Evolutionary conservation across 2,888 invertebrate species (phyloP).

Genomic region (Drosophila pegasa): DNA sequence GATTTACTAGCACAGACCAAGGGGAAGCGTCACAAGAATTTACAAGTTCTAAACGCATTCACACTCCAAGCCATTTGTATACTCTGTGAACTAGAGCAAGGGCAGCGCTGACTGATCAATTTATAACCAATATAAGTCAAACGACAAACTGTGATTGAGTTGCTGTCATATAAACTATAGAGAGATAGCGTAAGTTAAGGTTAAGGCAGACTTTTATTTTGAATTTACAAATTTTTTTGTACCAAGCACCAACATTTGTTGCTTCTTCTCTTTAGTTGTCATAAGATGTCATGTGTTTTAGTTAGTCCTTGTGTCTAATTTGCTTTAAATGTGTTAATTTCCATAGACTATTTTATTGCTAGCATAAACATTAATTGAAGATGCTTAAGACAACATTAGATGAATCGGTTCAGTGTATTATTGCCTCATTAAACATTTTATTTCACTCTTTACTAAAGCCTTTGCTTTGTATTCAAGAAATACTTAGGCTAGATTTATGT

Average conservation of each 20-base stretch:
- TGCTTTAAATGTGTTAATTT: neutral
- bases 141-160: no score
- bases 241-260: no score
- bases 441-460: neutral
- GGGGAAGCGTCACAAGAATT: conserved; percentile 3
- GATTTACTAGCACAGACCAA: conserved; percentile 34
- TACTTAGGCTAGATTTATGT: no score
- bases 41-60: neutral
- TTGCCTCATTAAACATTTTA: neutral
- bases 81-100: conserved; percentile 1
- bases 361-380: neutral
- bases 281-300: neutral
- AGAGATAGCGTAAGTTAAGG: no score
- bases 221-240: neutral
- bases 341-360: neutral
- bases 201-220: neutral
- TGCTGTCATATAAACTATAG: neutral
- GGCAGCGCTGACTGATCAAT: neutral
- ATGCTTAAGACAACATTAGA: neutral
- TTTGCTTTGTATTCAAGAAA: no score
- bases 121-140: no score
- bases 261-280: neutral
- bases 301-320: conserved; percentile 1
- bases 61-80: neutral
- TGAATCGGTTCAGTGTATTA: neutral